Evolutionary conservation across 2,113 vertebrate genomes (phyloP), one percentile per base, ranked within the genome.

Genomic region (Callipepla californica): DNA sequence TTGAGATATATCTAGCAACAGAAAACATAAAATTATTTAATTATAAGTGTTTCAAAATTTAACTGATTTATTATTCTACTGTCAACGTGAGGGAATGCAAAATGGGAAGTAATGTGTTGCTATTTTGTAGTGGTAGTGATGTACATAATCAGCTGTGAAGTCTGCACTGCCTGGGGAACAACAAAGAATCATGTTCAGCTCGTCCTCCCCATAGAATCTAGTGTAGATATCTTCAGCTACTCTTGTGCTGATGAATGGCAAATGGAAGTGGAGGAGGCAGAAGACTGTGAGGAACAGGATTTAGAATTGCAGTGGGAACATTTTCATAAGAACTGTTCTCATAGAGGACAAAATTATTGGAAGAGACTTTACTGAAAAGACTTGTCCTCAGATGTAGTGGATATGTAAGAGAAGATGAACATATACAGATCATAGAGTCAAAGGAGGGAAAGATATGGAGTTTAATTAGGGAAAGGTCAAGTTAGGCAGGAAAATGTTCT

Each of bases 181-280:
- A 0, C 7, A 26, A 18, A 1, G 1, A 20, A 20, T 53, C 9
- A 9, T 1, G 1, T 59, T 72, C 34, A 14, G 22, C 0, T 0
- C 61, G 26, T 68, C 36, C 82, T 17, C 8, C 16, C 44, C 2
- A 0, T 10, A 17, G 40, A 47, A 19, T 70, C 30, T 61, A 6
- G 45, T 7, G 1, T 15, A 13, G 2, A 13, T 3, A 16, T 76
- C 26, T 77, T 61, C 58, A 73, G 28, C 55, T 58, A 12, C 10
- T 55, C 63, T 76, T 38, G 9, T 61, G 32, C 32, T 68, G 11
- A 25, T 51, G 34, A 7, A 48, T 5, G 2, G 25, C 21, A 80
- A 7, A 19, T 66, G 30, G 32, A 26, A 77, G 10, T 28, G 10
- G 15, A 79, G 34, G 36, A 68, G 26, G 11, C 38, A 23, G 38